phyloP scores from a whole-genome alignment of 2,888 invertebrate species.

The Polymixis flavicincta region DNA sequence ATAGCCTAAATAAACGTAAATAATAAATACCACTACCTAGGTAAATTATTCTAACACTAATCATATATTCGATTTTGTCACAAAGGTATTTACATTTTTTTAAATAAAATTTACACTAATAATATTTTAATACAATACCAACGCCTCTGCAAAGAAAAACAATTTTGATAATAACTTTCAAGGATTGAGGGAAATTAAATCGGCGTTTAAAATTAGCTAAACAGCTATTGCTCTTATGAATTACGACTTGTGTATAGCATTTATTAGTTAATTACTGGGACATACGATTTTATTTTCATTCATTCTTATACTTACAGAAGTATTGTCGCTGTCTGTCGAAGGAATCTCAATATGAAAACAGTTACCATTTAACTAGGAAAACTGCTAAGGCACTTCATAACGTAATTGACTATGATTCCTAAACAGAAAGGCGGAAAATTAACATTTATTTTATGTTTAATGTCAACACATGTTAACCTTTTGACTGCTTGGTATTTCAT shows the following conservation, averaged over 20 bases:
- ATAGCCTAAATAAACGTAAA: constrained; percentile 35
- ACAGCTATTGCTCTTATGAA: constrained; percentile 13
- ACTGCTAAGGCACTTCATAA: constrained; percentile 70
- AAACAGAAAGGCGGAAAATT: constrained; percentile 57
- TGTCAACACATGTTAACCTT: constrained; percentile 23
- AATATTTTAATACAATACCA: constrained; percentile 13
- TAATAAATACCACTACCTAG: constrained; percentile 37
- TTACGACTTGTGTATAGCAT: constrained; percentile 12
- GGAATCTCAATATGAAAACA: constrained; percentile 38
- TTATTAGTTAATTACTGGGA: constrained; percentile 15
- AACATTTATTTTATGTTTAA: constrained; percentile 26
- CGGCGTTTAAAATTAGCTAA: constrained; percentile 11
- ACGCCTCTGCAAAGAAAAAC: constrained; percentile 4
- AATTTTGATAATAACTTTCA: constrained; percentile 14
- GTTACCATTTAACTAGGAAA: constrained; percentile 21
- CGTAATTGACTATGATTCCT: constrained; percentile 62
- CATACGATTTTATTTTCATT: constrained; percentile 16
- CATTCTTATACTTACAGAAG: constrained; percentile 15
- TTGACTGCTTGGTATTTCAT: background rate
- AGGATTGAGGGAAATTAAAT: constrained; percentile 29
- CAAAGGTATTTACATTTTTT: constrained; percentile 36
- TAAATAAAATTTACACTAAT: constrained; percentile 14
- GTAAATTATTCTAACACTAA: constrained; percentile 37
- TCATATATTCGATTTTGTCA: constrained; percentile 50
- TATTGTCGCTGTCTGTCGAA: constrained; percentile 38